These are phyloP conservation scores for Leptinotarsa undecemlineata DNA, from an alignment of 1,140 invertebrate species.

Conservation along the genomic window DNA sequence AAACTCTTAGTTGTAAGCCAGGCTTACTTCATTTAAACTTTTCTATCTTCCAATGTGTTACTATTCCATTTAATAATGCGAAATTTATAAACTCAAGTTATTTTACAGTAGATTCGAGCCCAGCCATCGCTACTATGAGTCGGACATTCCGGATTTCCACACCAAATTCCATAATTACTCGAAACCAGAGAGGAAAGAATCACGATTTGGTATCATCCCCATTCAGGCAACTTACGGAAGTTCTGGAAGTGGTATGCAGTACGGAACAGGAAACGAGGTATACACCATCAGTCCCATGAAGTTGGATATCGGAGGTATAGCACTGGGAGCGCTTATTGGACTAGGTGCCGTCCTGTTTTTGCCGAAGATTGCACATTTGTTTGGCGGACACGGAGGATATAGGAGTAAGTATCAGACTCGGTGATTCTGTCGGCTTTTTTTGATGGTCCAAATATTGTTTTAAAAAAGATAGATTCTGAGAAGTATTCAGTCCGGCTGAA, in stretches of 20 bases:
- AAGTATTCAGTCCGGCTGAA: too few species aligned
- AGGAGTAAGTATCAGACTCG: conserved; percentile 62
- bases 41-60: too few species aligned
- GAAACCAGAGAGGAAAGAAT: conserved; percentile 39
- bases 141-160: conserved; percentile 33
- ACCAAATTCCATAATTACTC: conserved; percentile 32
- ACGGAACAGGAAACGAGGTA: conserved; percentile 55
- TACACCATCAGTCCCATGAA: conserved; percentile 66
- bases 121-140: conserved; percentile 49
- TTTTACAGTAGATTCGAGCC: conserved; percentile 49
- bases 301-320: conserved; percentile 78
- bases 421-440: too few species aligned
- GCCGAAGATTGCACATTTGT: conserved; percentile 74
- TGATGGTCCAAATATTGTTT: too few species aligned
- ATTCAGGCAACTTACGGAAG: conserved; percentile 1
- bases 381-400: conserved; percentile 61
- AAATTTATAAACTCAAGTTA: not conserved
- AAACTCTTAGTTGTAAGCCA: too few species aligned
- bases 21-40: too few species aligned
- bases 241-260: conserved; percentile 49
- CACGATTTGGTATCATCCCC: conserved; percentile 37
- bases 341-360: conserved; percentile 77
- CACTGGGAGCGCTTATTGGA: conserved; percentile 76
- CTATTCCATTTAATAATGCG: too few species aligned
- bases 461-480: too few species aligned